A percentile compares a stretch with the other conserved stretches of the same genome.
Evolutionary conservation across 2,888 invertebrate genomes (phyloP).

Genomic region (Hypolimnas misippus): DNA sequence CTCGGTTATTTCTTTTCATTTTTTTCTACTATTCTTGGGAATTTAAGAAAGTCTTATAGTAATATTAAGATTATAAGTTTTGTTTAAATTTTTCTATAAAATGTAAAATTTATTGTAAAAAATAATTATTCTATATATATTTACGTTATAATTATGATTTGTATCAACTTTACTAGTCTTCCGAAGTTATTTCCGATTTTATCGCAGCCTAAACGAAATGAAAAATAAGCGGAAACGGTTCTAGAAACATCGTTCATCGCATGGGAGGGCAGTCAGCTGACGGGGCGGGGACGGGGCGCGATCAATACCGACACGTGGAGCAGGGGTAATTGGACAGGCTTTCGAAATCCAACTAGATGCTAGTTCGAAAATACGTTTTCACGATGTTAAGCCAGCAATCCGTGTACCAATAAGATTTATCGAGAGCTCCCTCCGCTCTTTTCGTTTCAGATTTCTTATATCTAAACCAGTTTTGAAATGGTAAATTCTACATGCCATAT

Average conservation of each 20-base stretch:
- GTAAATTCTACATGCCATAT: not conserved
- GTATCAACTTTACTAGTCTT: too few species aligned
- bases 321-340: slow-evolving; percentile 50
- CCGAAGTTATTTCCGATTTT: not conserved
- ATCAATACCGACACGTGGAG: slow-evolving; percentile 59
- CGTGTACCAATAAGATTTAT: slow-evolving; percentile 25
- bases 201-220: not conserved
- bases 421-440: slow-evolving; percentile 9
- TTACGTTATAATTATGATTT: too few species aligned
- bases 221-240: slow-evolving; percentile 9
- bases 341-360: slow-evolving; percentile 28
- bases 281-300: slow-evolving; percentile 41
- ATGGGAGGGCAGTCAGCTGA: slow-evolving; percentile 39
- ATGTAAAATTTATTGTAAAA: too few species aligned
- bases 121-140: too few species aligned
- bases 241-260: slow-evolving; percentile 29
- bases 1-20: too few species aligned
- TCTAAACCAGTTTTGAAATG: not conserved
- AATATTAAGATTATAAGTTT: too few species aligned
- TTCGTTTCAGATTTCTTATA: slow-evolving; percentile 1
- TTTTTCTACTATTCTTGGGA: too few species aligned
- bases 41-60: too few species aligned
- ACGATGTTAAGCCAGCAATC: slow-evolving; percentile 27
- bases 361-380: slow-evolving; percentile 26
- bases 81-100: too few species aligned